Evolutionary conservation across 2,797 vertebrate species (phyloP).

Genomic region (Pyrocephalus nanus): DNA sequence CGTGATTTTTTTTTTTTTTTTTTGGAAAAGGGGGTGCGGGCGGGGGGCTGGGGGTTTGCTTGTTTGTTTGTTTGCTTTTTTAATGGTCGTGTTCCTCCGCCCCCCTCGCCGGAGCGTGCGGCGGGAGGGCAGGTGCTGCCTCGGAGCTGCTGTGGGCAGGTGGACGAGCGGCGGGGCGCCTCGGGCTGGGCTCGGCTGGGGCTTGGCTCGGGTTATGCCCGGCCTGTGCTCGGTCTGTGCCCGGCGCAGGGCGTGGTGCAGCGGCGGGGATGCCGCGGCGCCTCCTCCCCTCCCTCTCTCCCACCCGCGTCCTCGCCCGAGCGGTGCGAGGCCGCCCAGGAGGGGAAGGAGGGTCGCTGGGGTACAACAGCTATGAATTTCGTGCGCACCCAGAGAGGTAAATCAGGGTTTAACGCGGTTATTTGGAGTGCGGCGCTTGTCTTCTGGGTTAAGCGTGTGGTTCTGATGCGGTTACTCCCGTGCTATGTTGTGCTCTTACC

Average conservation of each 20-base stretch:
- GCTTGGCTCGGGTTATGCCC: neutral
- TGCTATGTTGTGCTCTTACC: neutral
- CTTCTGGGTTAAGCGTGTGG: neutral
- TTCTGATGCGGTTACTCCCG: rapidly evolving
- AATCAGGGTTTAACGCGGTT: rapidly evolving
- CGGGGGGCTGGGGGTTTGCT: too few species aligned
- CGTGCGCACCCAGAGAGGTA: rapidly evolving
- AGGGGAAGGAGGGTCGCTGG: neutral
- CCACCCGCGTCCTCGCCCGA: neutral
- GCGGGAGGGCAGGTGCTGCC: neutral
- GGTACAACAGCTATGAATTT: rapidly evolving
- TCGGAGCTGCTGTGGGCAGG: neutral
- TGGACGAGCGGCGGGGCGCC: neutral
- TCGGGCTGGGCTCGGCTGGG: neutral
- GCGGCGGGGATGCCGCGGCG: neutral
- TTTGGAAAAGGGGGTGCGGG: too few species aligned
- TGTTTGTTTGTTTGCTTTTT: neutral
- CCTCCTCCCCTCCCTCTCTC: neutral
- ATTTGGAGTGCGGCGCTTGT: neutral
- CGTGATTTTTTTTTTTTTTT: too few species aligned
- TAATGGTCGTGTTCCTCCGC: too few species aligned
- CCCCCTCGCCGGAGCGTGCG: neutral
- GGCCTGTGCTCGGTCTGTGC: neutral
- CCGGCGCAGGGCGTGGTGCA: neutral
- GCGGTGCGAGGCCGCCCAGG: rapidly evolving